These are phyloP conservation scores for Hoplostethus atlanticus DNA, from an alignment of 2,797 vertebrate species.

Conservation along the genomic window DNA sequence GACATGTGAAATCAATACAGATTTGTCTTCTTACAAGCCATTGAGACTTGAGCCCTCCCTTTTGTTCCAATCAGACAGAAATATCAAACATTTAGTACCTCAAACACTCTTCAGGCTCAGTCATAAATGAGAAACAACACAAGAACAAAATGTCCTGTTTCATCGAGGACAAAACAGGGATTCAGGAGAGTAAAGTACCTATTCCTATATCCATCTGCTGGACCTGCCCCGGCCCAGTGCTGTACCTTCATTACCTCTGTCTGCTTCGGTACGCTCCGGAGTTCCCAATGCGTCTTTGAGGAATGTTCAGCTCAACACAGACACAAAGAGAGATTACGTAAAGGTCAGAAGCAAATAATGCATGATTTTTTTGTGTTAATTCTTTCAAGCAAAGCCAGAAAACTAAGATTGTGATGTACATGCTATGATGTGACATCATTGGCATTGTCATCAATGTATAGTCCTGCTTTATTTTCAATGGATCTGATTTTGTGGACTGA, in stretches of 20 bases:
- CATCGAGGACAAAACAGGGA: background rate
- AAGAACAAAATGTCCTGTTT: background rate
- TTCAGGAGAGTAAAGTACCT: background rate
- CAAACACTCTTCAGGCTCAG: too few relatives aligned
- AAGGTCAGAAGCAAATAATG: background rate
- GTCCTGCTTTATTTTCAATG: background rate
- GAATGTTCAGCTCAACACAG: constrained; percentile 21
- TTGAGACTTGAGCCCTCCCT: constrained; percentile 9
- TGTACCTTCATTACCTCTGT: too few relatives aligned
- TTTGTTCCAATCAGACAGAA: background rate
- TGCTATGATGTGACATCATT: too few relatives aligned
- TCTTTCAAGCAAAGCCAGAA: too few relatives aligned
- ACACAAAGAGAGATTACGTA: background rate
- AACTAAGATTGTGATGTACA: too few relatives aligned
- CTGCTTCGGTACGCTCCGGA: background rate
- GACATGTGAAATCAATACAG: background rate
- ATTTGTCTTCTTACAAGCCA: constrained; percentile 5
- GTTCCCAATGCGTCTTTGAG: constrained; percentile 23
- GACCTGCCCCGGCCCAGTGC: background rate
- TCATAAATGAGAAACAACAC: background rate
- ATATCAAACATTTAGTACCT: background rate
- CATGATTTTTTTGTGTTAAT: too few relatives aligned
- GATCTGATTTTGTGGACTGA: background rate
- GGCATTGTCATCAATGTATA: too few relatives aligned
- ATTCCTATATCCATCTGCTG: background rate